Percentiles rank a stretch among this genome's conserved stretches.
phyloP scores from a whole-genome alignment of 2,113 vertebrate genomes.

The Hydropotes inermis region DNA sequence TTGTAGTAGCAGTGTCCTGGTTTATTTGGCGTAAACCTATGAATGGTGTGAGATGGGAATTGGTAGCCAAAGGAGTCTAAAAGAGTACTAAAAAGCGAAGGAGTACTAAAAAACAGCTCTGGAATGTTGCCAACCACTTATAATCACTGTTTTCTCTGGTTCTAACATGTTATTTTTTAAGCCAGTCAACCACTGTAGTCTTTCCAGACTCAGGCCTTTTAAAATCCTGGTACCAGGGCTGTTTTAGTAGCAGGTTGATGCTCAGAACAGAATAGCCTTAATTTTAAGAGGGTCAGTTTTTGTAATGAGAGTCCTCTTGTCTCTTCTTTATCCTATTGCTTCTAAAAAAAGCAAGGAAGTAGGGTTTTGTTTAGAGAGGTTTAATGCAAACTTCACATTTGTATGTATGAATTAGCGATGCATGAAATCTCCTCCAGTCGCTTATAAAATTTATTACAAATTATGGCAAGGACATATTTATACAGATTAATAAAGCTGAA shows the following conservation, averaged over 20 bases:
- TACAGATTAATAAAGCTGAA: conserved; percentile 24
- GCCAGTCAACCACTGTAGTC: conserved; percentile 47
- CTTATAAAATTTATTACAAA: conserved; percentile 58
- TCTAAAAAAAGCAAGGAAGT: conserved; percentile 50
- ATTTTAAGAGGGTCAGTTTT: conserved; percentile 53
- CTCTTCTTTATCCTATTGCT: conserved; percentile 15
- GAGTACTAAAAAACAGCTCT: conserved; percentile 18
- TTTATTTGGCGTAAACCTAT: conserved; percentile 41
- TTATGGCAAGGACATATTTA: conserved; percentile 49
- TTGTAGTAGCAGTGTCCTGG: background rate
- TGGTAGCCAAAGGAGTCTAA: conserved; percentile 5
- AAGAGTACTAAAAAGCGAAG: conserved; percentile 9
- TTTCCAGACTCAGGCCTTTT: conserved; percentile 48
- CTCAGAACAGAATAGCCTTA: conserved; percentile 47
- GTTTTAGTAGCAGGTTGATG: conserved; percentile 27
- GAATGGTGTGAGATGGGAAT: conserved; percentile 23
- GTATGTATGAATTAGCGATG: conserved; percentile 48
- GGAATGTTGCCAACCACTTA: conserved; percentile 51
- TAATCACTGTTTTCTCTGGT: conserved; percentile 8
- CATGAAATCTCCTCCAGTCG: conserved; percentile 35
- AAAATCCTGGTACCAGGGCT: conserved; percentile 19
- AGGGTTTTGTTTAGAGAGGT: conserved; percentile 42
- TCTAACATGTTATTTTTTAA: conserved; percentile 56
- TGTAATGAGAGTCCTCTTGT: conserved; percentile 38
- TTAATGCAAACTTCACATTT: conserved; percentile 66